These are phyloP conservation scores for Vulpes lagopus DNA, from an alignment of 2,113 vertebrate species.

Conservation along the genomic window DNA sequence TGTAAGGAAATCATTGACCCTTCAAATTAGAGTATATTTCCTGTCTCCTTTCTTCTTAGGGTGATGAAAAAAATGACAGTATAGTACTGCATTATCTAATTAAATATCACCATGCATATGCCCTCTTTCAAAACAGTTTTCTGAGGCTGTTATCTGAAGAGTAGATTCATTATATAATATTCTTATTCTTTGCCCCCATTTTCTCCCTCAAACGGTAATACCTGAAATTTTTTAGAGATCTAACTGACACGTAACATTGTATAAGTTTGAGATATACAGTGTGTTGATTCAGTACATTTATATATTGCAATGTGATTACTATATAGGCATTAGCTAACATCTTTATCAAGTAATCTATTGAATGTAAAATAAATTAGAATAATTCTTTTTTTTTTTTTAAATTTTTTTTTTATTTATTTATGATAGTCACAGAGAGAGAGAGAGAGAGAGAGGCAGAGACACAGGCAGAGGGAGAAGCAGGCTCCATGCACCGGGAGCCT, in stretches of 20 bases:
- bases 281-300: background rate
- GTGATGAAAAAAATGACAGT: slow-evolving; percentile 42
- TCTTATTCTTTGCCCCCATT: background rate
- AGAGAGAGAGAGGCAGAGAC: no score
- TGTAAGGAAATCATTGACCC: slow-evolving; percentile 71
- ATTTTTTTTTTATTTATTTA: no score
- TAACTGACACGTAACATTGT: background rate
- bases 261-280: background rate
- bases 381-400: no score
- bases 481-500: no score
- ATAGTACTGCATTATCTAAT: background rate
- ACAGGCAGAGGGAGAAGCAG: no score
- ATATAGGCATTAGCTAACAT: background rate
- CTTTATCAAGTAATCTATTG: background rate
- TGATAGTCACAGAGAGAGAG: no score
- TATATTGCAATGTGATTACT: background rate
- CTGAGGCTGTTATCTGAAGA: slow-evolving; percentile 53
- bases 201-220: background rate
- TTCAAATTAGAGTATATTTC: slow-evolving; percentile 68
- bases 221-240: background rate
- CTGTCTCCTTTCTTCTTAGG: slow-evolving; percentile 11
- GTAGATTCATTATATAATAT: slow-evolving; percentile 42
- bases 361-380: slow-evolving; percentile 36
- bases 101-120: slow-evolving; percentile 47
- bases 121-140: slow-evolving; percentile 10